A percentile compares a stretch with the other conserved stretches of the same genome.
phyloP scores from a whole-genome alignment of 2,888 invertebrate genomes.

The Proisotoma minuta region DNA sequence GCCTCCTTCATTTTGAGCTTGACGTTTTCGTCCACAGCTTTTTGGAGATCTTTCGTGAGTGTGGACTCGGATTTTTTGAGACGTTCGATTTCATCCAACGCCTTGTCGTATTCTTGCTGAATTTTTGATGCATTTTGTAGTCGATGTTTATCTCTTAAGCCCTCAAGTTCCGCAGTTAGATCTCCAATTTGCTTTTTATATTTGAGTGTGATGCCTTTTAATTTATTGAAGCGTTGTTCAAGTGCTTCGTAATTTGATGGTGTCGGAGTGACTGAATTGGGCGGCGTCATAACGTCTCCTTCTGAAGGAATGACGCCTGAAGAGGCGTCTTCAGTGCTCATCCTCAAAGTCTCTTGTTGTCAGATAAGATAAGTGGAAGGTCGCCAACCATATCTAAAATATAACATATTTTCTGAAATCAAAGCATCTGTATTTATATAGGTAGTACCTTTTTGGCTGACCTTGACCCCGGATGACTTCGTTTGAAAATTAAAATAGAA shows the following conservation, averaged over 20 bases:
- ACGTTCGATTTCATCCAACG: conserved; percentile 45
- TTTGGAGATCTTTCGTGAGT: conserved; percentile 43
- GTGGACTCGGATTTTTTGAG: conserved; percentile 33
- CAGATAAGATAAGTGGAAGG: no score
- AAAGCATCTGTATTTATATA: no score
- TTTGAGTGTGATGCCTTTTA: conserved; percentile 42
- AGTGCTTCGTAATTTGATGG: conserved; percentile 20
- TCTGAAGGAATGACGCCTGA: neutral
- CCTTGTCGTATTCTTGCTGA: conserved; percentile 46
- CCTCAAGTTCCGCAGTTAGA: conserved; percentile 41
- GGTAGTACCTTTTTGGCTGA: no score
- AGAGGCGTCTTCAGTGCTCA: no score
- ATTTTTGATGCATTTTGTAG: conserved; percentile 42
- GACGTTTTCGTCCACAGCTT: conserved; percentile 39
- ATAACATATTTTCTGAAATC: no score
- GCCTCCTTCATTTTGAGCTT: conserved; percentile 28
- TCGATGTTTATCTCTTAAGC: conserved; percentile 31
- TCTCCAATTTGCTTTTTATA: conserved; percentile 40
- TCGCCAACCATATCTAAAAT: no score
- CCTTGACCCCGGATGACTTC: no score
- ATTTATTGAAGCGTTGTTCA: conserved; percentile 42
- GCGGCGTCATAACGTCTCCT: neutral
- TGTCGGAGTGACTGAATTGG: neutral
- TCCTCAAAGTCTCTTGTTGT: no score
- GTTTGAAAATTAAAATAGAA: no score